Evolutionary conservation across 2,888 invertebrate genomes (phyloP).

Genomic region (Deroplatys truncata): DNA sequence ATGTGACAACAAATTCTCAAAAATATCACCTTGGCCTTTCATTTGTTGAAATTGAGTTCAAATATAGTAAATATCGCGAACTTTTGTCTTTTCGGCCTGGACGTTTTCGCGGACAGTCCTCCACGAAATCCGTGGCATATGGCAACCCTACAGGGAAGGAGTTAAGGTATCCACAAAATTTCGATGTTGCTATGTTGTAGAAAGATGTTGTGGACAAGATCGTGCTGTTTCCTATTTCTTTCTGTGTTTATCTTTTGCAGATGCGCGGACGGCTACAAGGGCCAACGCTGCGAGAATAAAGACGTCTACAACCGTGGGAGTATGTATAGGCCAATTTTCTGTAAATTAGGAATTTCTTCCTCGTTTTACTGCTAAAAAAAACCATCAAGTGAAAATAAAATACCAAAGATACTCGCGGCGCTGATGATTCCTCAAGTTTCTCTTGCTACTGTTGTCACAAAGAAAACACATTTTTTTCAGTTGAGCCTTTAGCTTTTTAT

Average conservation of each 20-base stretch:
- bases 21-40: no score
- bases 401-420: constrained; percentile 19
- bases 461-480: constrained; percentile 3
- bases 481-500: constrained; percentile 21
- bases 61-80: no score
- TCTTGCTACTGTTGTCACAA: constrained; percentile 4
- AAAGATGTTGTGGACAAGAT: background rate
- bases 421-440: constrained; percentile 3
- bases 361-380: constrained; percentile 70
- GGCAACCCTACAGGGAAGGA: no score
- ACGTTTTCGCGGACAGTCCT: no score
- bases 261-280: constrained; percentile 76
- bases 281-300: constrained; percentile 76
- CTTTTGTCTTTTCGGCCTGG: no score
- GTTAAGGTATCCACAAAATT: no score
- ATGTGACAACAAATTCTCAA: no score
- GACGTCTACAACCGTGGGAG: constrained; percentile 68
- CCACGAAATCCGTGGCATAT: no score
- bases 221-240: background rate
- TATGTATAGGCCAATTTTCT: constrained; percentile 72
- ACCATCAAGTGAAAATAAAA: constrained; percentile 32
- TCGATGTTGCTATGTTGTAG: no score
- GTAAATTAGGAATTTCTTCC: constrained; percentile 73
- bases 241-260: constrained; percentile 48
- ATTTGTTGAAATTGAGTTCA: no score